phyloP scores from a whole-genome alignment of 2,888 invertebrate species.

The Caenorhabditis sp. region DNA sequence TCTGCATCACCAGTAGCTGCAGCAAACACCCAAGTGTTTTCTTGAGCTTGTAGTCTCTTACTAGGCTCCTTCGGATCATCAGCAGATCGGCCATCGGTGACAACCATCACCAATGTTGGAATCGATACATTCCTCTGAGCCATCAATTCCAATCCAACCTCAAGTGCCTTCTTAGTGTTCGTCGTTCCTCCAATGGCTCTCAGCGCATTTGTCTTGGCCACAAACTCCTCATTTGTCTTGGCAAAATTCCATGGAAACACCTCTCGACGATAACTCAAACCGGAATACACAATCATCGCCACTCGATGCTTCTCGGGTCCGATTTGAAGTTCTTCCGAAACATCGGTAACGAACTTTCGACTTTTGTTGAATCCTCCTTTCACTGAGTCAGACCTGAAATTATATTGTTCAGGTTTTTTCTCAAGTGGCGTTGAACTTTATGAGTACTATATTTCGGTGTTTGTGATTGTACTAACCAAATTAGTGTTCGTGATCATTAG shows the following conservation, averaged over 20 bases:
- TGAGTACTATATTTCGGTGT: neutral
- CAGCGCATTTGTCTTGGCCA: slow-evolving; percentile 47
- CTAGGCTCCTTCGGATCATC: slow-evolving; percentile 61
- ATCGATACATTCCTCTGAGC: slow-evolving; percentile 60
- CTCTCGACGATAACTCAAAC: slow-evolving; percentile 59
- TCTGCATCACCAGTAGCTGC: slow-evolving; percentile 67
- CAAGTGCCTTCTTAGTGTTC: slow-evolving; percentile 62
- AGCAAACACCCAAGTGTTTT: slow-evolving; percentile 65
- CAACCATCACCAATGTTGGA: slow-evolving; percentile 65
- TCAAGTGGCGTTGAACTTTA: neutral
- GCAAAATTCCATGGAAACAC: slow-evolving; percentile 67
- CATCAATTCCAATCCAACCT: slow-evolving; percentile 62
- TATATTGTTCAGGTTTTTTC: neutral
- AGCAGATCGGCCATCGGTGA: slow-evolving; percentile 65
- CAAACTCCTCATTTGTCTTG: slow-evolving; percentile 65
- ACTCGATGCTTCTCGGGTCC: slow-evolving; percentile 64
- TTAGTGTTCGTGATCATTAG: neutral
- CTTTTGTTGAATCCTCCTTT: slow-evolving; percentile 66
- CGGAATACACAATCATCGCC: slow-evolving; percentile 67
- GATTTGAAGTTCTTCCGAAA: slow-evolving; percentile 67
- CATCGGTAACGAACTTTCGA: slow-evolving; percentile 66
- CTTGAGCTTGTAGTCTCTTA: slow-evolving; percentile 43
- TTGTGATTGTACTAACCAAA: neutral
- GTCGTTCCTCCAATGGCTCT: slow-evolving; percentile 68
- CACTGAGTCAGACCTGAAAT: slow-evolving; percentile 49